Base-by-base conservation (phyloP, 2,888 invertebrate species). In the Melitaea athalia region DNA sequence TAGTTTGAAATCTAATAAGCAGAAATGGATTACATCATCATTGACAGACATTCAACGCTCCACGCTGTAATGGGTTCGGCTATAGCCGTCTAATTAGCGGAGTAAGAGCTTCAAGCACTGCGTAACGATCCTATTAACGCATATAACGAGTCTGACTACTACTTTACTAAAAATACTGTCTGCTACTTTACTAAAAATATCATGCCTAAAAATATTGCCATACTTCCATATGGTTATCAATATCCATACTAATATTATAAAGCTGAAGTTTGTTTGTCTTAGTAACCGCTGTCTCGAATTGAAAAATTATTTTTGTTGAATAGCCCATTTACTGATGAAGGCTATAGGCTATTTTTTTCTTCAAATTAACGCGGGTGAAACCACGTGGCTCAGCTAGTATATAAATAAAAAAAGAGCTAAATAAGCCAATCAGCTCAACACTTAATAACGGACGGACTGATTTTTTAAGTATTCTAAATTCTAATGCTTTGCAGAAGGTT, bases 11-110 rank as follows among this genome's bases (percentile, higher is more conserved):
- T 15, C 15, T 63, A 60, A 68, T 64, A 61, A 59, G 42, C 47
- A 33, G 60, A 63, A 64, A 64, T 59, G 66, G 53, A 66, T 64
- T 50, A 61, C 70, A 45, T 60, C 61, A 62, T 62, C 68, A 70
- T 65, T 68, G 67, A 67, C 64, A 69, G 64, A 55, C 63, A 64
- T 63, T 67, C 59, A 65, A n/a, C 50, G 65, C 45, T 45, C 65
- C 59, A 55, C 66, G 33, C 42, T 57, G 57, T 63, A 66, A 63
- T 71, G 62, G 60, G 61, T 49, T 68, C 47, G 50, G 43, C 67
- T 68, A 68, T 70, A 72, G 73, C 72, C 68, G 61, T 64, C 72
- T 73, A 72, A 73, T 73, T 73, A 72, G 70, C 63, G 69, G 61
- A 66, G 55, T 47, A 57, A 63, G 71, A 50, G 70, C 65, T 67